Evolutionary conservation across 2,888 invertebrate genomes (phyloP), one percentile per base, ranked within the genome.

Genomic region (Campoletis raptor): DNA sequence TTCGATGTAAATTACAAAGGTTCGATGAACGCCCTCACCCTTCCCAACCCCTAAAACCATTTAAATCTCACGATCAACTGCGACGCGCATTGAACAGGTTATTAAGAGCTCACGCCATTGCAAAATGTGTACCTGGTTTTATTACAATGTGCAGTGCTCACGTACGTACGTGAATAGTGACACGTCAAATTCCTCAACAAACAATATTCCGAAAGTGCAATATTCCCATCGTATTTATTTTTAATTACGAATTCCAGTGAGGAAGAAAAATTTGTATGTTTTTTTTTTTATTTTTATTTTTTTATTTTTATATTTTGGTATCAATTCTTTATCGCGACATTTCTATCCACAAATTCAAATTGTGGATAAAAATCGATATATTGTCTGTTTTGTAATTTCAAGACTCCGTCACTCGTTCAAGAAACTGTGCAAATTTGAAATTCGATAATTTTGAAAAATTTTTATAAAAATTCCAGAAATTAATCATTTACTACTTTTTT

Each of bases 1-100:
- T 70, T 40, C 74, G 57, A 66, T 69, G 81, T 84, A 86, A 84
- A 84, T 86, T 86, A 76, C 84, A 84, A 81, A 76, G 69, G 81
- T 66, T 67, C 84, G n/a, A 45, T 74, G 73, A 30, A 24, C 18
- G 42, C 42, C 45, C 40, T 64, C 9, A 61, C 2, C 6, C 30
- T 15, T n/a, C 45, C 37, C 57, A 66, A 21, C 64, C 36, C 37
- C 48, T 36, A 12, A 48, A 73, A 64, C 64, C 66, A 52, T 74
- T 84, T 64, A 84, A 84, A 81, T 79, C 45, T 64, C 79, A 36
- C 69, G 21, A 73, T 76, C 66, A 45, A 48, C 67, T 77, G 61
- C 48, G 45, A 66, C 66, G 64, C 37, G 54, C 69, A 77, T 86
- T 86, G 80, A 83, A 80, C 74, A 70, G 73, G 79, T 76, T 82